Evolutionary conservation across 2,888 invertebrate species (phyloP).

Genomic region (Chrysolina oricalcia): DNA sequence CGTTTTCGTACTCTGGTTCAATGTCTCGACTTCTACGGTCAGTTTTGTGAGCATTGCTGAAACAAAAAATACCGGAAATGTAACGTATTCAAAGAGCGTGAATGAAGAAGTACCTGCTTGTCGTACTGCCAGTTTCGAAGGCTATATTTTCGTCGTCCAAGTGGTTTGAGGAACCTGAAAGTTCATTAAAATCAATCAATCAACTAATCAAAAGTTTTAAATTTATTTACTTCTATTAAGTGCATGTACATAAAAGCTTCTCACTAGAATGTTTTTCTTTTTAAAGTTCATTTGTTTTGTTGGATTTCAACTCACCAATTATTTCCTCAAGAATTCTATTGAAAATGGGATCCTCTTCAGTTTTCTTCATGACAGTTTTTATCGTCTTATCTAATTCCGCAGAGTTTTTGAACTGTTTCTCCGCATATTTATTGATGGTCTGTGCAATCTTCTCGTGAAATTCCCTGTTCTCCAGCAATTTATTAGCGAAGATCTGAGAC

Average conservation of each 20-base stretch:
- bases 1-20: neutral
- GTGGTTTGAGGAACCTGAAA: conserved; percentile 30
- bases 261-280: no score
- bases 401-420: conserved; percentile 55
- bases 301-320: conserved; percentile 62
- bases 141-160: conserved; percentile 12
- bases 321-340: conserved; percentile 72
- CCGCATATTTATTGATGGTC: conserved; percentile 73
- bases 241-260: no score
- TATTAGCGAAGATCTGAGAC: conserved; percentile 64
- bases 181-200: neutral
- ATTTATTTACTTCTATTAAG: no score
- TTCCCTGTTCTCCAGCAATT: conserved; percentile 73
- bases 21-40: neutral
- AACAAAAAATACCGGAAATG: neutral
- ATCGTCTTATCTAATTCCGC: conserved; percentile 71
- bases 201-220: no score
- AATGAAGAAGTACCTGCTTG: conserved; percentile 33
- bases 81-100: neutral
- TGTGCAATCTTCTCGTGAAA: conserved; percentile 74
- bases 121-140: conserved; percentile 19
- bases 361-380: conserved; percentile 72
- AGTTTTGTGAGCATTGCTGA: conserved; percentile 9
- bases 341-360: conserved; percentile 74
- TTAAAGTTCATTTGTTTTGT: no score